These are phyloP conservation scores for Dendrocincla fuliginosa DNA, from an alignment of 2,797 vertebrate genomes.

Conservation along the genomic window DNA sequence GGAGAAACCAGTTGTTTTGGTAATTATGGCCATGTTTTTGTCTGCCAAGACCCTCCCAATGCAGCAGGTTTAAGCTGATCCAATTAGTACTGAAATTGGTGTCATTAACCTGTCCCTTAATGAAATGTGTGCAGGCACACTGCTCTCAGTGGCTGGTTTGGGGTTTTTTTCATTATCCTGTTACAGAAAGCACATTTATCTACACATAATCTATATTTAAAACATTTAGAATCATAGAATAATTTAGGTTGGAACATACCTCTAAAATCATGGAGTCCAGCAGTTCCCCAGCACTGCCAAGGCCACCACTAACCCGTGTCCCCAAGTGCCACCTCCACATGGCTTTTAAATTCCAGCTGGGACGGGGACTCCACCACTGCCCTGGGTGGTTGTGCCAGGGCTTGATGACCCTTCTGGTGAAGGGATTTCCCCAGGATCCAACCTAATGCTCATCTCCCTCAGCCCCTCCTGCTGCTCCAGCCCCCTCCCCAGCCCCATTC, in stretches of 20 bases:
- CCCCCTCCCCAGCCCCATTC: neutral
- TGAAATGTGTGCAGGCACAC: neutral
- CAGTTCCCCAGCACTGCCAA: neutral
- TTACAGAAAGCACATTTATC: neutral
- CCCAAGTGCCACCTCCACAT: neutral
- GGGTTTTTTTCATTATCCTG: neutral
- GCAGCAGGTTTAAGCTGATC: slow-evolving; percentile 47
- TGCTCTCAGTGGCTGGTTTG: neutral
- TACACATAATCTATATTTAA: neutral
- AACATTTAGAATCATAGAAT: neutral
- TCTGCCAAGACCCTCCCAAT: slow-evolving; percentile 22
- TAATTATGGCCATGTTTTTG: neutral
- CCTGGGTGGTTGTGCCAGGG: neutral
- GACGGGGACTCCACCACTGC: neutral
- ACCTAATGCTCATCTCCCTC: neutral
- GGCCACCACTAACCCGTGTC: neutral
- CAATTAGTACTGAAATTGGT: slow-evolving; percentile 31
- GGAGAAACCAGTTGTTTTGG: slow-evolving; percentile 18
- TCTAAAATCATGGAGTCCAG: accelerated
- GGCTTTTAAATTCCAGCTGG: neutral
- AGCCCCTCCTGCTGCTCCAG: neutral
- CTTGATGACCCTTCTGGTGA: neutral
- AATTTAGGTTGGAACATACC: neutral
- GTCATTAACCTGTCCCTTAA: slow-evolving; percentile 15
- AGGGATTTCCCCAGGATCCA: neutral